Evolutionary conservation across 2,888 invertebrate genomes (phyloP).

Genomic region (Hypomecis atomaria): DNA sequence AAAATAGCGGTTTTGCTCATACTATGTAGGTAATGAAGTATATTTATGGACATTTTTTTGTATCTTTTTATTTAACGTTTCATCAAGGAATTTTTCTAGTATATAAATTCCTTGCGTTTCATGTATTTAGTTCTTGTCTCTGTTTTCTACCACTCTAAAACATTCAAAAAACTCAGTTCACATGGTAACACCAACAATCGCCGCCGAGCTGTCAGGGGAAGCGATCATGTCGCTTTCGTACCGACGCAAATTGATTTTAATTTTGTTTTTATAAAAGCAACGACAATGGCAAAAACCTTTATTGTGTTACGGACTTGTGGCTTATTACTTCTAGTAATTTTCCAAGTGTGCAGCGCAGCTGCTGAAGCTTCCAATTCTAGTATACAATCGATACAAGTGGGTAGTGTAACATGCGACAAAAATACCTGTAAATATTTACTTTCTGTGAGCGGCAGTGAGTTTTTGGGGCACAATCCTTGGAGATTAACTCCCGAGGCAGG

Average conservation of each 20-base stretch:
- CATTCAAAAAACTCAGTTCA: too few relatives aligned
- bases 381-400: conserved; percentile 64
- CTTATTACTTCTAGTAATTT: conserved; percentile 66
- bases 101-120: too few relatives aligned
- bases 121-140: too few relatives aligned
- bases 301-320: conserved; percentile 80
- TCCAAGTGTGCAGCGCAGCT: conserved; percentile 57
- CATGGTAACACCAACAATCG: conserved; percentile 62
- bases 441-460: conserved; percentile 70
- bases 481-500: conserved; percentile 67
- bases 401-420: conserved; percentile 57
- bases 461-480: conserved; percentile 75
- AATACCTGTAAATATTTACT: conserved; percentile 79
- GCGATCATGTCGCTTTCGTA: conserved; percentile 70
- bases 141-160: too few relatives aligned
- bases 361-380: conserved; percentile 55
- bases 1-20: too few relatives aligned
- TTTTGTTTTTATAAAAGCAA: conserved; percentile 52
- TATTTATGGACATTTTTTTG: too few relatives aligned
- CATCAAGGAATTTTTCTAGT: too few relatives aligned
- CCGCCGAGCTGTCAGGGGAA: conserved; percentile 73
- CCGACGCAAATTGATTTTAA: conserved; percentile 56
- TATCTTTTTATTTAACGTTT: too few relatives aligned
- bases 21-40: too few relatives aligned
- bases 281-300: conserved; percentile 69